Conservation (phyloP, 1,140 invertebrate species). For the Babylonia areolata region DNA sequence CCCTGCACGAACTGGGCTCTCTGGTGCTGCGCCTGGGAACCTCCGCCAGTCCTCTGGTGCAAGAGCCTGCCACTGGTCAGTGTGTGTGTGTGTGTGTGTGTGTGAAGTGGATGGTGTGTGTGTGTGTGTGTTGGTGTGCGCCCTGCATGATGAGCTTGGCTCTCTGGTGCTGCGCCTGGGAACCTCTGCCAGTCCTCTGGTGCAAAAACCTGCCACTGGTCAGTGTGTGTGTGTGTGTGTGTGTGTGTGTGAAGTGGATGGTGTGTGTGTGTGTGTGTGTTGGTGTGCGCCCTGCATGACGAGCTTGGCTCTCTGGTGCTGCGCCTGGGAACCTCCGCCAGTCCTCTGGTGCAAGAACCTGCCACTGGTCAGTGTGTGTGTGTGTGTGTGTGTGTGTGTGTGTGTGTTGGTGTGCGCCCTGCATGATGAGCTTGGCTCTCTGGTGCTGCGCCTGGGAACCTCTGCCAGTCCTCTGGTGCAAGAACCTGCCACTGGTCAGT, state of each 20-base stretch:
- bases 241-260: too few species aligned
- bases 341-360: slow-evolving; percentile 90
- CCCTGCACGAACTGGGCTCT: slow-evolving; percentile 89
- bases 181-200: slow-evolving; percentile 91
- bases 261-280: too few species aligned
- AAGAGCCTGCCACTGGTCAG: slow-evolving; percentile 89
- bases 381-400: too few species aligned
- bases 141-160: slow-evolving; percentile 83
- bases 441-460: slow-evolving; percentile 91
- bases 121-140: background rate
- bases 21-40: slow-evolving; percentile 91
- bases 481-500: slow-evolving; percentile 87
- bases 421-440: slow-evolving; percentile 83
- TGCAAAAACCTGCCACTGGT: slow-evolving; percentile 91
- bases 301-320: slow-evolving; percentile 87
- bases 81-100: too few species aligned
- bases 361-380: slow-evolving; percentile 81
- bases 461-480: slow-evolving; percentile 91
- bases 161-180: slow-evolving; percentile 88
- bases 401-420: too few species aligned
- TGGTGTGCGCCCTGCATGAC: slow-evolving; percentile 79
- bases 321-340: slow-evolving; percentile 93
- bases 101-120: too few species aligned
- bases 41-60: slow-evolving; percentile 90
- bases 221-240: too few species aligned